These are phyloP conservation scores for Dryobates pubescens DNA, from an alignment of 2,797 vertebrate genomes.

Conservation along the genomic window DNA sequence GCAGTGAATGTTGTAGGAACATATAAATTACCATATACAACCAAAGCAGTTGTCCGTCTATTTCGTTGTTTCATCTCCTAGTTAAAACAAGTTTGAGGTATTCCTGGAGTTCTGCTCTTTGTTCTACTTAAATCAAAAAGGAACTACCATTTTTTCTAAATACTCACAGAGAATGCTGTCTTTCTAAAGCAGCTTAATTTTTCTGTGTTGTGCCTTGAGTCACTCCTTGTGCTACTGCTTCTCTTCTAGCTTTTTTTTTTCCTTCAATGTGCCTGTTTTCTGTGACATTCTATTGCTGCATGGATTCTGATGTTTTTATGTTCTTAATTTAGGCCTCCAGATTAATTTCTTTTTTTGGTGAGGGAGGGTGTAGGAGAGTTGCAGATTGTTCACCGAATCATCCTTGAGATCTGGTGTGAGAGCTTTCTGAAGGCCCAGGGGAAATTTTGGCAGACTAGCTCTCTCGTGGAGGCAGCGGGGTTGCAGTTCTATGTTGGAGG, in stretches of 20 bases:
- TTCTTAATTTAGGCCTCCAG: background rate
- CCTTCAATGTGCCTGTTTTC: background rate
- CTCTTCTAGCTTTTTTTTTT: background rate
- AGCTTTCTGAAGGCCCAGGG: background rate
- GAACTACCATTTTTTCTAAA: background rate
- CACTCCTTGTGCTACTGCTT: background rate
- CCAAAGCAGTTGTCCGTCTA: background rate
- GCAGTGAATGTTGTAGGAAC: background rate
- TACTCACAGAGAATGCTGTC: background rate
- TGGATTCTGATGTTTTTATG: background rate
- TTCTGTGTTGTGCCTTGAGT: background rate
- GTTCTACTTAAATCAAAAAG: background rate
- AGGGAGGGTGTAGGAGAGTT: background rate
- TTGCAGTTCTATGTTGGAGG: background rate
- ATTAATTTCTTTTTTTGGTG: background rate
- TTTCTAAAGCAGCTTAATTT: background rate
- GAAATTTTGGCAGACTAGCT: background rate
- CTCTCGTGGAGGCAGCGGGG: background rate
- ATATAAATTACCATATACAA: background rate
- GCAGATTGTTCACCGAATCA: background rate
- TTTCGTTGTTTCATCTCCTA: background rate
- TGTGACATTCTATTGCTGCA: background rate
- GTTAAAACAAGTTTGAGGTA: background rate
- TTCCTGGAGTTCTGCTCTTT: background rate
- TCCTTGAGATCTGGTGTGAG: background rate